These are phyloP conservation scores for Drosophila setifemur DNA, from an alignment of 1,140 invertebrate species.

Conservation along the genomic window DNA sequence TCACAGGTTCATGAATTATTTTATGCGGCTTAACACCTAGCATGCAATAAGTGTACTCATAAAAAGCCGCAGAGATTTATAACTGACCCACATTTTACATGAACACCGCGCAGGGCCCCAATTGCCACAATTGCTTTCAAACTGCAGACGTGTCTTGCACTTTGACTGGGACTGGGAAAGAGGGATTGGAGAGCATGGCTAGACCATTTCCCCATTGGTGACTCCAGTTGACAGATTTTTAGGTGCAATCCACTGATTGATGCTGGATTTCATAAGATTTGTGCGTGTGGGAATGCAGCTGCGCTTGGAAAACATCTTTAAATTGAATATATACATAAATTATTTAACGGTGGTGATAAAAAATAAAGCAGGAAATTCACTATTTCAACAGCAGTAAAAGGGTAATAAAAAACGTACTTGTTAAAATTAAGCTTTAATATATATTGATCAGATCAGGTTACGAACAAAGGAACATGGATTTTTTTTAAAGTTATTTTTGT, in stretches of 20 bases:
- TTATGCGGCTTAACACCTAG: conserved; percentile 32
- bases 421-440: too few relatives aligned
- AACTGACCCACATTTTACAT: conserved; percentile 60
- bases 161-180: conserved; percentile 26
- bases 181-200: not conserved
- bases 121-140: conserved; percentile 9
- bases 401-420: too few relatives aligned
- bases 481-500: too few relatives aligned
- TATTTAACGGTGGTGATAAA: too few relatives aligned
- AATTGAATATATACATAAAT: not conserved
- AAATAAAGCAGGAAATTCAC: too few relatives aligned
- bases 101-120: conserved; percentile 9
- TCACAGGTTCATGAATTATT: conserved; percentile 40
- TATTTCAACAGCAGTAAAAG: too few relatives aligned
- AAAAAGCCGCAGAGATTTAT: conserved; percentile 53
- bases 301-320: too few relatives aligned
- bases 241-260: conserved; percentile 17
- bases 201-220: conserved; percentile 50
- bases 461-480: too few relatives aligned
- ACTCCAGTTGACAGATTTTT: conserved; percentile 16
- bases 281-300: not conserved
- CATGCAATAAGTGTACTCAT: conserved; percentile 15
- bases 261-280: not conserved
- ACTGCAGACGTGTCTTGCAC: conserved; percentile 29
- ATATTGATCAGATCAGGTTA: too few relatives aligned